phyloP scores from a whole-genome alignment of 2,797 vertebrate species.

The Anas bernieri region DNA sequence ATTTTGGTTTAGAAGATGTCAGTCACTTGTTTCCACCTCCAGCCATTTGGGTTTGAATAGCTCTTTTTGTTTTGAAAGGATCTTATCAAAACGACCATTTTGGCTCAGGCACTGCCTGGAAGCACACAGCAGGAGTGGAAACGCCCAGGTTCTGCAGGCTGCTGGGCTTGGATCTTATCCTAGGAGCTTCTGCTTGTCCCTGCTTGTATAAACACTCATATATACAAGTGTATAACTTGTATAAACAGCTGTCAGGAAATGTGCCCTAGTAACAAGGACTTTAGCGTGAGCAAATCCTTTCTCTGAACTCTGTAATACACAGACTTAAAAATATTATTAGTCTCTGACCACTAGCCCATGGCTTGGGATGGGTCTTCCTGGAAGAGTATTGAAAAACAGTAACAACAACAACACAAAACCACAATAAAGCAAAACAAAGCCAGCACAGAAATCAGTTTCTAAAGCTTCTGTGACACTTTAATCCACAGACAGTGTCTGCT shows the following conservation, averaged over 20 bases:
- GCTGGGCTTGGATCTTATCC: too few species aligned
- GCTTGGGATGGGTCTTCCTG: not conserved
- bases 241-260: not conserved
- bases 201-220: not conserved
- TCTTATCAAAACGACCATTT: not conserved
- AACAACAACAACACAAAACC: too few species aligned
- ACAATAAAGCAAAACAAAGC: not conserved
- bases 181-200: not conserved
- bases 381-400: not conserved
- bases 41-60: not conserved
- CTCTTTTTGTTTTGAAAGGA: rapidly evolving
- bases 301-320: not conserved
- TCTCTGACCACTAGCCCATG: not conserved
- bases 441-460: not conserved
- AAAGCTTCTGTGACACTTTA: not conserved
- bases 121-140: rapidly evolving
- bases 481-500: not conserved
- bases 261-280: not conserved
- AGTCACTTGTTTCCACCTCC: not conserved
- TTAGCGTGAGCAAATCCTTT: not conserved
- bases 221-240: not conserved
- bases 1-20: not conserved
- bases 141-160: not conserved
- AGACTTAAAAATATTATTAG: not conserved
- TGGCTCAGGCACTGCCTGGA: not conserved